These are phyloP conservation scores for Pachycephus smyrnensis DNA, from an alignment of 2,888 invertebrate genomes.

Conservation along the genomic window DNA sequence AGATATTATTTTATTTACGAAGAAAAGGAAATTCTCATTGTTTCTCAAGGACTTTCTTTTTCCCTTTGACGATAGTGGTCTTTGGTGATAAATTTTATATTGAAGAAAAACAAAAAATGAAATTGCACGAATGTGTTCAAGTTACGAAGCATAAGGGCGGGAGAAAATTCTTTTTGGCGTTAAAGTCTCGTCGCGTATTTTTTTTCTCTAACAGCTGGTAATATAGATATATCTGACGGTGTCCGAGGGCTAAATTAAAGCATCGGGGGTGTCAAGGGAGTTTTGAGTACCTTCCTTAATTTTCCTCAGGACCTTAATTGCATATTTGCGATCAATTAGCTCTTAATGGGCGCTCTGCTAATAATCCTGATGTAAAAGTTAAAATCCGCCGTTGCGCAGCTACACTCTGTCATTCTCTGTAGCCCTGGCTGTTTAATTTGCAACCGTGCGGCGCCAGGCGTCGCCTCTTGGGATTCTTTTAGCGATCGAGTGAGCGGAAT, in stretches of 20 bases:
- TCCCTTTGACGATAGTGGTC: neutral
- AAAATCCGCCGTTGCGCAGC: neutral
- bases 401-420: neutral
- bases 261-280: neutral
- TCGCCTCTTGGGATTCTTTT: neutral
- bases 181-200: neutral
- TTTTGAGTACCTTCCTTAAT: neutral
- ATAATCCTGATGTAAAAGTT: neutral
- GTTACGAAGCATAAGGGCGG: neutral
- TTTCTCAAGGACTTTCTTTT: neutral
- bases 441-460: neutral
- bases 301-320: neutral
- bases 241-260: neutral
- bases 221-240: neutral
- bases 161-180: neutral
- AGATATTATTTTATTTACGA: neutral
- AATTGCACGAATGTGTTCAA: neutral
- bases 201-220: neutral
- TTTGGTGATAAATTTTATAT: neutral
- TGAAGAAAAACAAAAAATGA: neutral
- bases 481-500: neutral
- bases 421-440: neutral
- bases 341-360: neutral
- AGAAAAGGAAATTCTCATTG: neutral
- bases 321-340: neutral